Base-by-base conservation (phyloP, 2,797 vertebrate genomes). In the Muscicapa striata region DNA sequence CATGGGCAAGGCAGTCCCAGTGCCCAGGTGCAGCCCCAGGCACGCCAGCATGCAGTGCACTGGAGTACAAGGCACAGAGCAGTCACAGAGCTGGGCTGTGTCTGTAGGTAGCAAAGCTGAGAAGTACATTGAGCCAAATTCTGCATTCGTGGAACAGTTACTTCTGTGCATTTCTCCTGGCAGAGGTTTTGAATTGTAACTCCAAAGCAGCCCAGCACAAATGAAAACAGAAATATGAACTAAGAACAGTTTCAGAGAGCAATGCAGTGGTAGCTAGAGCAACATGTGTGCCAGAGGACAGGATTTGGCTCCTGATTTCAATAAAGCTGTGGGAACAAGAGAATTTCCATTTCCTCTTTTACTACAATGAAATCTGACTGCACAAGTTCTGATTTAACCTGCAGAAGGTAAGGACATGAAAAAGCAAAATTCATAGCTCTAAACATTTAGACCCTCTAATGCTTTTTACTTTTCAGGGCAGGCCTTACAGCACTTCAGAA, bases 21-120 rank as follows among this genome's bases (percentile, higher is more conserved):
- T 1, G 1, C 3, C 29, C 55, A 32, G 41, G 68, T 0, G 0
- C 34, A 45, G 24, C 32, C 68, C 38, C 22, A 46, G 40, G 14
- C 36, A n/a, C 3, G 4, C 26, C 0, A 1, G 10, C 20, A 18
- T 4, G 9, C 17, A 38, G 38, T 3, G 17, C 21, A 36, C 21
- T 3, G 13, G 34, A 21, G 16, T 4, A 8, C 48, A 38, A 22
- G 43, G 67, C n/a, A 46, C 0, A 36, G 30, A 68, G 19, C 0
- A 17, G n/a, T 26, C 59, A 55, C 52, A 58, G 70, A 83, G 57
- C 32, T 6, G 0, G 27, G 43, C 40, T n/a, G 10, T 13, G 16
- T 10, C 68, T 61, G 55, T 7, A 73, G 52, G 29, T 9, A 51
- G 45, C n/a, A 68, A 87, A 87, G 62, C 74, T 29, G 19, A 81